Conservation (phyloP, 2,888 invertebrate genomes). For the Pemphredon lugubris region DNA sequence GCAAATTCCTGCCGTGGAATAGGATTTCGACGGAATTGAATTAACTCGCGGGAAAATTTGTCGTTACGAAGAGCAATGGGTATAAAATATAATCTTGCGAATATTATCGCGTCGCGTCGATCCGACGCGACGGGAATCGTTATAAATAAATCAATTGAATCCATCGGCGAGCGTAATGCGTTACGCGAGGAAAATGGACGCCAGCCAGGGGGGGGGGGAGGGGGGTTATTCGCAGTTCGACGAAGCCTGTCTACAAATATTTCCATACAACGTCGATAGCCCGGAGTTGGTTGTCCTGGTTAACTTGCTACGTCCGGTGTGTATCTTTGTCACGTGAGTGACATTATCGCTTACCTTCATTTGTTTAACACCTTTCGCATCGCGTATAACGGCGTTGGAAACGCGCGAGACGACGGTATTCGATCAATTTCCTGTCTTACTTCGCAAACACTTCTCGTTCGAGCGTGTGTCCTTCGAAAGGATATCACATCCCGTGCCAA, state of each 20-base stretch:
- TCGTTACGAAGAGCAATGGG: too few relatives aligned
- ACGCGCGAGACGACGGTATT: slow-evolving; percentile 20
- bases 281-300: slow-evolving; percentile 27
- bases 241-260: slow-evolving; percentile 20
- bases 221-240: too few relatives aligned
- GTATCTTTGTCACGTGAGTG: slow-evolving; percentile 34
- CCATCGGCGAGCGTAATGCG: too few relatives aligned
- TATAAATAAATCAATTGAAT: too few relatives aligned
- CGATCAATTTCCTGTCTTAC: slow-evolving; percentile 41
- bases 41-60: too few relatives aligned
- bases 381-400: slow-evolving; percentile 7
- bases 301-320: slow-evolving; percentile 40
- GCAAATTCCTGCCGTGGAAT: too few relatives aligned
- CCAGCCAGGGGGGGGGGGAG: too few relatives aligned
- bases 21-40: too few relatives aligned
- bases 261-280: slow-evolving; percentile 19
- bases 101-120: too few relatives aligned
- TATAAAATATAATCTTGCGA: too few relatives aligned
- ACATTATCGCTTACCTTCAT: slow-evolving; percentile 41
- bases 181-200: too few relatives aligned
- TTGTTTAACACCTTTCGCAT: slow-evolving; percentile 44
- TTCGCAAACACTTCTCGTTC: slow-evolving; percentile 35
- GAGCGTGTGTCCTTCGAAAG: background rate
- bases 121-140: too few relatives aligned
- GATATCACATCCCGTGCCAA: background rate